These are phyloP conservation scores for Sylvicola cinctus DNA, from an alignment of 2,888 invertebrate genomes.

Conservation along the genomic window DNA sequence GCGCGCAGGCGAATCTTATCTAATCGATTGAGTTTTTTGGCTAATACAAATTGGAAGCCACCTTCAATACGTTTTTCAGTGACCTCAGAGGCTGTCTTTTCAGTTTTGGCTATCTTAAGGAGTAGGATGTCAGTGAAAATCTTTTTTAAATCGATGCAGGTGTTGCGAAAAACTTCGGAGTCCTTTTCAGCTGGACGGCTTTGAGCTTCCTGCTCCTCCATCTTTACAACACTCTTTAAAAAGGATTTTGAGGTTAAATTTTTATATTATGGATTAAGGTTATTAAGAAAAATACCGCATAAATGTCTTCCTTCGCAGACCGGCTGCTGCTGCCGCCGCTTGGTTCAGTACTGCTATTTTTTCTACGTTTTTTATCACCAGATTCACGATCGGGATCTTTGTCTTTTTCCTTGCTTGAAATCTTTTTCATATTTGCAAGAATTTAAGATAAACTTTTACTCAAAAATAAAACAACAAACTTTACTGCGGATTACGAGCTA, in stretches of 20 bases:
- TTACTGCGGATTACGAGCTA: too few species aligned
- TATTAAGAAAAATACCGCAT: constrained; percentile 28
- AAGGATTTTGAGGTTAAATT: constrained; percentile 3
- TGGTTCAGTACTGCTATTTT: background rate
- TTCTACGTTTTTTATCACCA: constrained; percentile 5
- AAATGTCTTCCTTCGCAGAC: constrained; percentile 31
- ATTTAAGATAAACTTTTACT: too few species aligned
- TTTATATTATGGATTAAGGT: constrained; percentile 1
- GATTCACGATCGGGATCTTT: constrained; percentile 5
- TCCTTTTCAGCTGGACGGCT: constrained; percentile 44
- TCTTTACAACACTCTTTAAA: constrained; percentile 40
- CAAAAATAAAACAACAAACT: too few species aligned
- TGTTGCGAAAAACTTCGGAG: constrained; percentile 40
- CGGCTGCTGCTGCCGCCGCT: constrained; percentile 13
- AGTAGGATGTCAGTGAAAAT: constrained; percentile 46
- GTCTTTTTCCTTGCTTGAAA: background rate
- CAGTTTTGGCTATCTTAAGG: constrained; percentile 35
- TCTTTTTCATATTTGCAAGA: too few species aligned
- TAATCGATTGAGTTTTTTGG: constrained; percentile 77
- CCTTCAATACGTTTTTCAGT: constrained; percentile 48
- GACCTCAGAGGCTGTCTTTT: constrained; percentile 40
- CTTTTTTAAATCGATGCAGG: constrained; percentile 47
- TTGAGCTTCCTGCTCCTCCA: constrained; percentile 54
- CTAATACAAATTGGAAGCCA: constrained; percentile 52
- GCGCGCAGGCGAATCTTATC: constrained; percentile 74